Conservation (phyloP, 2,888 invertebrate species). For the Craniophora ligustri region DNA sequence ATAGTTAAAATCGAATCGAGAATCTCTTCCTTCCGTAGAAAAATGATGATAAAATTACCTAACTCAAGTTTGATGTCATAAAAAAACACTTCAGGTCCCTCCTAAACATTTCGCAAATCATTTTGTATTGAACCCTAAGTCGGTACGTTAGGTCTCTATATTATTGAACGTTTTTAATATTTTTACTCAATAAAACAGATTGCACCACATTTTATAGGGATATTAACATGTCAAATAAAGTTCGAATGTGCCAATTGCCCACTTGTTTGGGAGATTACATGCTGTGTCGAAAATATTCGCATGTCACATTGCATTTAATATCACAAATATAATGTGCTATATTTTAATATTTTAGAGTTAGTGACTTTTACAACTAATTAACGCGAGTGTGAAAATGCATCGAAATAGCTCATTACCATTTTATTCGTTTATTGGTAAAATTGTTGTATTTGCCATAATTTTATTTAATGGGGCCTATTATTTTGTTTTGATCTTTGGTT, state of each 20-base stretch:
- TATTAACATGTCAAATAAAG: slow-evolving; percentile 71
- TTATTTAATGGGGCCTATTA: neutral
- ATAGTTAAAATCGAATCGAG: no score
- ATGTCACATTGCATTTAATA: slow-evolving; percentile 57
- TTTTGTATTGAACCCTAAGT: slow-evolving; percentile 44
- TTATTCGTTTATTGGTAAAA: neutral
- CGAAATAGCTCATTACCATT: slow-evolving; percentile 23
- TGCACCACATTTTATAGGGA: slow-evolving; percentile 60
- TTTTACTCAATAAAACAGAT: slow-evolving; percentile 63
- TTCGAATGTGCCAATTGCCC: slow-evolving; percentile 64
- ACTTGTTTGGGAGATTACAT: slow-evolving; percentile 66
- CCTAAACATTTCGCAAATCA: slow-evolving; percentile 20
- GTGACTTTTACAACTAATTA: slow-evolving; percentile 13
- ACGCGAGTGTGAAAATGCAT: slow-evolving; percentile 14
- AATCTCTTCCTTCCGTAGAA: no score
- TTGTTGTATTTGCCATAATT: neutral
- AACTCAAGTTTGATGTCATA: neutral
- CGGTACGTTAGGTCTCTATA: slow-evolving; percentile 69
- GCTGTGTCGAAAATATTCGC: slow-evolving; percentile 62
- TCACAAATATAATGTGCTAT: slow-evolving; percentile 10
- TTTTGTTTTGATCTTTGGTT: neutral
- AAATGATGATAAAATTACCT: no score
- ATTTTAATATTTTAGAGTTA: slow-evolving; percentile 25
- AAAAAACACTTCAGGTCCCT: slow-evolving; percentile 27
- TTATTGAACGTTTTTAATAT: slow-evolving; percentile 70